Evolutionary conservation across 2,113 vertebrate species (phyloP).

Genomic region (Rattus rattus): DNA sequence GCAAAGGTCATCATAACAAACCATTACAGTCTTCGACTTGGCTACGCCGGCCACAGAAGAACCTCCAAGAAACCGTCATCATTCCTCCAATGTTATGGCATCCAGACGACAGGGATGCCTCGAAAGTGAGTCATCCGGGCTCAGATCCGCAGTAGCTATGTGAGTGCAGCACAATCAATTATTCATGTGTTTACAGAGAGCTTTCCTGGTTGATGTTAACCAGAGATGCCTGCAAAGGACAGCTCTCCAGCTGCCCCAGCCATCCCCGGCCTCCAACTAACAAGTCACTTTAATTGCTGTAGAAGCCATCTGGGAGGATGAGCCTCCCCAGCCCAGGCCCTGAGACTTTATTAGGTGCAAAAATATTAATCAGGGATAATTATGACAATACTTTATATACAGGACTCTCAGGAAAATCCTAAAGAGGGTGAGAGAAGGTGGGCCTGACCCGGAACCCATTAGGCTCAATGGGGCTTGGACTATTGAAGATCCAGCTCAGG

Average conservation of each 20-base stretch:
- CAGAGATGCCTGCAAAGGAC: slow-evolving; percentile 89
- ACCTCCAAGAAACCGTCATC: slow-evolving; percentile 90
- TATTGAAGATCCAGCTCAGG: background rate
- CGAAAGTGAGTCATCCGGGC: slow-evolving; percentile 89
- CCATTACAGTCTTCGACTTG: slow-evolving; percentile 93
- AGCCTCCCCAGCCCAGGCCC: slow-evolving; percentile 65
- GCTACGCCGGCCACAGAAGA: slow-evolving; percentile 89
- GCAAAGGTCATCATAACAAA: slow-evolving; percentile 98
- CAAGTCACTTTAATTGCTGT: slow-evolving; percentile 84
- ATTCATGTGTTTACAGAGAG: slow-evolving; percentile 92
- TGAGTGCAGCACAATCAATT: slow-evolving; percentile 90
- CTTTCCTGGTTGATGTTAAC: slow-evolving; percentile 89
- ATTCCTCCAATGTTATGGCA: slow-evolving; percentile 92
- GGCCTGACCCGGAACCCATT: background rate
- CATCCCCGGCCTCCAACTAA: slow-evolving; percentile 77
- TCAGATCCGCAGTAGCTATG: slow-evolving; percentile 88
- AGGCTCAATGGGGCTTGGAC: background rate
- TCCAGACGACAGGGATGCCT: slow-evolving; percentile 89
- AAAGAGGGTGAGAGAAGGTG: background rate
- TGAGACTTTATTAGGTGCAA: slow-evolving; percentile 80
- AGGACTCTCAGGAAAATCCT: background rate
- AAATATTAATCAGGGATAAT: slow-evolving; percentile 67
- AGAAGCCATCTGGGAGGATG: slow-evolving; percentile 76
- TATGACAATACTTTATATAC: background rate
- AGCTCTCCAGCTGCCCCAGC: slow-evolving; percentile 88